Evolutionary conservation across 2,888 invertebrate species (phyloP).

Genomic region (Polylopha cassiicola): DNA sequence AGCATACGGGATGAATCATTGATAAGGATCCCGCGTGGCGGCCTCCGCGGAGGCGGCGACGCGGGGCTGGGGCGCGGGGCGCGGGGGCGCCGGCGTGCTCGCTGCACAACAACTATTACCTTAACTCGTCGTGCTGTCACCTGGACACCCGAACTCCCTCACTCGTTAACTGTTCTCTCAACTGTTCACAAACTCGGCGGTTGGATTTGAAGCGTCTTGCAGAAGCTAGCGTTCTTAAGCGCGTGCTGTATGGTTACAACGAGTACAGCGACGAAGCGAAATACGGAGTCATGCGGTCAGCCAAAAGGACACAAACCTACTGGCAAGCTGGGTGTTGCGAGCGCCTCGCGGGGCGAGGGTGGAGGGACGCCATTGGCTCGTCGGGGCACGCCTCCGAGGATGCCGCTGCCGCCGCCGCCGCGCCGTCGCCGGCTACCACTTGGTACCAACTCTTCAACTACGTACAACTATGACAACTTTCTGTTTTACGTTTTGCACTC

Average conservation of each 20-base stretch:
- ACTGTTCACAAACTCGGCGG: slow-evolving; percentile 53
- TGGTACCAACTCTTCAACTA: slow-evolving; percentile 40
- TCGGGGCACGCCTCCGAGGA: slow-evolving; percentile 66
- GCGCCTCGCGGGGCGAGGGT: slow-evolving; percentile 51
- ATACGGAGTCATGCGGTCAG: slow-evolving; percentile 79
- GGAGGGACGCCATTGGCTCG: slow-evolving; percentile 68
- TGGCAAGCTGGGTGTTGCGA: slow-evolving; percentile 66
- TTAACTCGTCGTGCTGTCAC: slow-evolving; percentile 23
- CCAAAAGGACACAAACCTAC: slow-evolving; percentile 79
- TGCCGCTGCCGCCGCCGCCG: slow-evolving; percentile 51
- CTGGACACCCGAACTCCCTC: slow-evolving; percentile 52
- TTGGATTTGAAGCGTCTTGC: slow-evolving; percentile 55
- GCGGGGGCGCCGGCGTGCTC: slow-evolving; percentile 32
- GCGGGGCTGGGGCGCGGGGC: slow-evolving; percentile 31
- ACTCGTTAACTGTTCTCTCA: slow-evolving; percentile 45
- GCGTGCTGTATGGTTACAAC: slow-evolving; percentile 71
- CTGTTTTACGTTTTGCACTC: slow-evolving; percentile 15
- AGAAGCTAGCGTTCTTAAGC: slow-evolving; percentile 65
- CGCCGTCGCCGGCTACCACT: slow-evolving; percentile 41
- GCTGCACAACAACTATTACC: slow-evolving; percentile 16
- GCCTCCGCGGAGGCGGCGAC: slow-evolving; percentile 37
- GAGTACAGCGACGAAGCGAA: slow-evolving; percentile 75
- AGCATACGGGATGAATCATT: slow-evolving; percentile 47
- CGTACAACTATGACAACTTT: slow-evolving; percentile 42
- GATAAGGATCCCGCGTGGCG: slow-evolving; percentile 46